Evolutionary conservation across 2,888 invertebrate species (phyloP).

Genomic region (Ophion costatus): DNA sequence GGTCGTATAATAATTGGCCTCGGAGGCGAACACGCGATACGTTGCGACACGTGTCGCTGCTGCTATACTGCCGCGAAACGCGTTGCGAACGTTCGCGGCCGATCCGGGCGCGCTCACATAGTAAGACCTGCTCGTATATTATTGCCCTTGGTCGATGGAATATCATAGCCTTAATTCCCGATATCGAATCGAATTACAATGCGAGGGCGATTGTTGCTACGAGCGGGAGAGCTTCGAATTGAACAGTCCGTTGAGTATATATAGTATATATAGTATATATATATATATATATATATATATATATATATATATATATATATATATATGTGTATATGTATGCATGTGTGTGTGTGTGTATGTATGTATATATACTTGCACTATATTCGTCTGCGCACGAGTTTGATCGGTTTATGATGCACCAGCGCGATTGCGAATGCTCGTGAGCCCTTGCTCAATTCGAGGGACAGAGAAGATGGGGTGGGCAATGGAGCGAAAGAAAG

Average conservation of each 20-base stretch:
- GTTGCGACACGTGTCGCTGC: slow-evolving; percentile 61
- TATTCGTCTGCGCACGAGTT: slow-evolving; percentile 16
- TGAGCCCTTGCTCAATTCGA: slow-evolving; percentile 29
- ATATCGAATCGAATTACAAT: slow-evolving; percentile 82
- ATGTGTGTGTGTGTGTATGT: not conserved
- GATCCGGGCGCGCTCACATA: slow-evolving; percentile 75
- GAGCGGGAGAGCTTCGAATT: slow-evolving; percentile 49
- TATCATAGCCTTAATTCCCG: slow-evolving; percentile 80
- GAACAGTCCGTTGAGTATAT: too few species aligned
- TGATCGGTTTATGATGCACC: slow-evolving; percentile 2
- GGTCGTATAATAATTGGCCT: slow-evolving; percentile 68
- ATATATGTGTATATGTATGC: not conserved
- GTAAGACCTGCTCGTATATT: slow-evolving; percentile 83
- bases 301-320: not conserved
- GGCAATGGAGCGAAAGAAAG: slow-evolving; percentile 21
- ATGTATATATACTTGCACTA: not conserved
- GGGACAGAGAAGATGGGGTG: slow-evolving; percentile 45
- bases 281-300: not conserved
- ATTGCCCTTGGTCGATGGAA: slow-evolving; percentile 76
- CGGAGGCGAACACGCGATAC: slow-evolving; percentile 53
- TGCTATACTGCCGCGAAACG: not conserved
- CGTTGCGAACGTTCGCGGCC: slow-evolving; percentile 41
- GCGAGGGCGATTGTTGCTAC: slow-evolving; percentile 71
- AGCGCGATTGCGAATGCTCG: slow-evolving; percentile 24
- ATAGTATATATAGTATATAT: too few species aligned